Evolutionary conservation across 2,113 vertebrate genomes (phyloP), one percentile per base, ranked within the genome.

Genomic region (Condylura cristata): DNA sequence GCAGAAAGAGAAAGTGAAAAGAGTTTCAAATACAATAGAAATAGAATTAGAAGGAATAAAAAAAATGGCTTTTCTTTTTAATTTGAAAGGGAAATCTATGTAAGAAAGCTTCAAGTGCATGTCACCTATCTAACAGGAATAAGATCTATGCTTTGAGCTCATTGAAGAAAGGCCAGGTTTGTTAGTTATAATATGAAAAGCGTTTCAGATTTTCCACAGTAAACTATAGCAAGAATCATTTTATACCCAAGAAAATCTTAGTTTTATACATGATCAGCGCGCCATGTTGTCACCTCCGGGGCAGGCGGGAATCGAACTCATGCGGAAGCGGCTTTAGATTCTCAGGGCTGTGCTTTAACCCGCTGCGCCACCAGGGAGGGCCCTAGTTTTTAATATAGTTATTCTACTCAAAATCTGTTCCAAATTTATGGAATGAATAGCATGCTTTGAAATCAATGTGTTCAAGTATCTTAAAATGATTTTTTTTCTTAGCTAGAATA

Each of bases 61-160:
- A 65, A 86, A 83, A 58, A 87, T 1, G 78, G 80, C 18, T 80
- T 34, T 58, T 71, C 85, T 87, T 76, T 83, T 9, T 48, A 9
- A 63, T 6, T 82, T 71, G 71, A 61, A 76, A 94, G 91, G 85
- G 63, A 79, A 65, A 65, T 48, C 70, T 37, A 94, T 85, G n/a
- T 71, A 34, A 24, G 39, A 89, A 85, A 75, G 71, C 79, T 78
- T 6, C 48, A 39, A 70, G 39, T 70, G 58, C 22, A 24, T 72
- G 24, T 66, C 32, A 82, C 71, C 24, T 58, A 18, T 44, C 51
- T 85, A 81, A 44, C 30, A 56, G 56, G 41, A 91, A 81, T 22
- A 37, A 34, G 9, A 0, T 48, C 58, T 90, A 1, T 56, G 18
- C 71, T 93, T 68, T 82, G 60, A 85, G 37, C 26, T 87, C 20